These are phyloP conservation scores for Ormyrus thymus DNA, from an alignment of 2,888 invertebrate genomes.

Conservation along the genomic window DNA sequence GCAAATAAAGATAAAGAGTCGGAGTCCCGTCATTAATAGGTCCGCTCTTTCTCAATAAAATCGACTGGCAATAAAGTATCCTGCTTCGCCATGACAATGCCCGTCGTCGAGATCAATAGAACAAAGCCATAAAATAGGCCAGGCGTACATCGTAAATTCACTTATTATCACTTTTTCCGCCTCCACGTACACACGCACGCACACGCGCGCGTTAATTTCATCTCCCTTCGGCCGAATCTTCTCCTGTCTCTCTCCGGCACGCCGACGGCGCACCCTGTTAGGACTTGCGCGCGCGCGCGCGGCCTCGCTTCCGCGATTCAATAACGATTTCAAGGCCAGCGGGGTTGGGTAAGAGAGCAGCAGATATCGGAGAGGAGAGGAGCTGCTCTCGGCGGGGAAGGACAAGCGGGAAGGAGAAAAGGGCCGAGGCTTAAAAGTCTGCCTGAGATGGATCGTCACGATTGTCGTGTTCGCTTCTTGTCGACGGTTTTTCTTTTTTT, in stretches of 20 bases:
- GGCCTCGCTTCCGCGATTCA: slow-evolving; percentile 64
- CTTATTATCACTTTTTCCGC: slow-evolving; percentile 47
- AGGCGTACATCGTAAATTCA: slow-evolving; percentile 37
- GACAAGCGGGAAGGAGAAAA: background rate
- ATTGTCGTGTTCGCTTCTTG: background rate
- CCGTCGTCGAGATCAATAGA: slow-evolving; percentile 37
- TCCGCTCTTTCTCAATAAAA: background rate
- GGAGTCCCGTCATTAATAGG: too few species aligned
- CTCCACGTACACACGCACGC: background rate
- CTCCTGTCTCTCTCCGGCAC: background rate
- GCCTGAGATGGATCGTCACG: slow-evolving; percentile 24
- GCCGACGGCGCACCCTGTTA: background rate
- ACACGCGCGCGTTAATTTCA: background rate
- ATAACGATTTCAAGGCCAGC: slow-evolving; percentile 60
- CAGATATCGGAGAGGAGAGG: slow-evolving; percentile 15
- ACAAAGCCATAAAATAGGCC: slow-evolving; percentile 43
- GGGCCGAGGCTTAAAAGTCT: slow-evolving; percentile 2
- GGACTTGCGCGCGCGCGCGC: background rate
- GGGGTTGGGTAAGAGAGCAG: slow-evolving; percentile 44
- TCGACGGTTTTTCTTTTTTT: too few species aligned
- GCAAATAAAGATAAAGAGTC: too few species aligned
- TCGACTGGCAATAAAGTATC: background rate
- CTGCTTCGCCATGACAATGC: slow-evolving; percentile 14
- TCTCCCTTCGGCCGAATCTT: slow-evolving; percentile 18
- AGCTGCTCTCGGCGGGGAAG: background rate